phyloP scores from a whole-genome alignment of 1,140 invertebrate species.

The Centruroides sculpturatus region DNA sequence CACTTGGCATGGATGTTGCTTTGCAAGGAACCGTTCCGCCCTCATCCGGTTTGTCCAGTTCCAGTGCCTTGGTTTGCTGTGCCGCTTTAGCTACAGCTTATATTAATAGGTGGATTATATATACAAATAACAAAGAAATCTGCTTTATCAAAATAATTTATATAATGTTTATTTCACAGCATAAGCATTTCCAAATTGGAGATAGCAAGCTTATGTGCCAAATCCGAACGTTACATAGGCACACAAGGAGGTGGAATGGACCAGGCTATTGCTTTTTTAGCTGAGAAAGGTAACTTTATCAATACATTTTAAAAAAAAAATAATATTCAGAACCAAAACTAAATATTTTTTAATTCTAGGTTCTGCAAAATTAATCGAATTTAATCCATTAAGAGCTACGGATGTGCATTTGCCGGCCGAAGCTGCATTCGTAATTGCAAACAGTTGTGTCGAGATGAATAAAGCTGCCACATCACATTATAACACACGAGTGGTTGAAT shows the following conservation, averaged over 20 bases:
- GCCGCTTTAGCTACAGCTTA: conserved; percentile 67
- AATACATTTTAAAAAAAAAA: neutral
- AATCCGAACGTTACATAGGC: conserved; percentile 81
- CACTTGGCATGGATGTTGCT: conserved; percentile 49
- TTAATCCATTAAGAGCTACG: conserved; percentile 65
- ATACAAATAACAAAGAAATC: neutral
- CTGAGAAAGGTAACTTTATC: conserved; percentile 47
- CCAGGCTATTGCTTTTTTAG: conserved; percentile 93
- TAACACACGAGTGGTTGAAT: conserved; percentile 89
- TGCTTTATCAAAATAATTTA: neutral
- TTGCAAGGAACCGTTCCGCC: conserved; percentile 77
- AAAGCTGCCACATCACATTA: conserved; percentile 83
- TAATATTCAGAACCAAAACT: neutral
- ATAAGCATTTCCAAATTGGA: conserved; percentile 46
- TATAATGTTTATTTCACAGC: conserved; percentile 12
- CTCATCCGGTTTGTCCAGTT: conserved; percentile 88
- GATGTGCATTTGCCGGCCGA: conserved; percentile 64
- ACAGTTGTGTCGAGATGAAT: conserved; percentile 77
- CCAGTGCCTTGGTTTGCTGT: conserved; percentile 89
- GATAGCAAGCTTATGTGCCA: conserved; percentile 72
- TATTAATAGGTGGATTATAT: conserved; percentile 39
- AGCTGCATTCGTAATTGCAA: conserved; percentile 81
- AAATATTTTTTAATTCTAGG: conserved; percentile 33
- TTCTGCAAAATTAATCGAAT: conserved; percentile 81
- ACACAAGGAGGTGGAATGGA: conserved; percentile 96